Conservation (phyloP, 2,888 invertebrate species). For the Neria commutata region DNA sequence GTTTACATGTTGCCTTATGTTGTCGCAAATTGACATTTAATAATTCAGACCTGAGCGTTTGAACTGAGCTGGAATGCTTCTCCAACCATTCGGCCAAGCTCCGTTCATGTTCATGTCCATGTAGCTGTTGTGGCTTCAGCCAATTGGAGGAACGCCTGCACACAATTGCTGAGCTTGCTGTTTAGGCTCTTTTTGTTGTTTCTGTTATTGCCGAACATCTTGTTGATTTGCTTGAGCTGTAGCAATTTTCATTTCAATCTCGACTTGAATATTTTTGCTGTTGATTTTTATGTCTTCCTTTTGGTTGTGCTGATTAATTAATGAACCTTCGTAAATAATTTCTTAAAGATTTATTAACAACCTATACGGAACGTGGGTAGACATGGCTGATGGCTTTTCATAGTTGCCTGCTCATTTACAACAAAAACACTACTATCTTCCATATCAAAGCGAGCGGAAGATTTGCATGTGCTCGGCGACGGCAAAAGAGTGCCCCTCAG, state of each 20-base stretch:
- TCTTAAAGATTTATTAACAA: no score
- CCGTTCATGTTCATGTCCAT: constrained; percentile 8
- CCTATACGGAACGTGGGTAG: no score
- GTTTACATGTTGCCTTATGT: not conserved
- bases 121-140: constrained; percentile 1
- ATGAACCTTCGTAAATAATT: no score
- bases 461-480: no score
- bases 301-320: constrained; percentile 15
- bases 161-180: constrained; percentile 4
- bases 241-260: not conserved
- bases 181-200: not conserved
- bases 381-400: no score
- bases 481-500: no score
- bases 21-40: constrained; percentile 36
- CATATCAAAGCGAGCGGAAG: no score
- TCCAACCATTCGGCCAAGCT: not conserved
- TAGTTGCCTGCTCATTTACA: no score
- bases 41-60: constrained; percentile 29
- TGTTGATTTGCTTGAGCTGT: not conserved
- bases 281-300: constrained; percentile 11
- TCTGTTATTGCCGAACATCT: not conserved
- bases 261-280: not conserved
- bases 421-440: no score
- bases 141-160: constrained; percentile 4
- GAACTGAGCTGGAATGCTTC: not conserved